phyloP scores from a whole-genome alignment of 2,888 invertebrate species.

The Lasioglossum leucozonium region DNA sequence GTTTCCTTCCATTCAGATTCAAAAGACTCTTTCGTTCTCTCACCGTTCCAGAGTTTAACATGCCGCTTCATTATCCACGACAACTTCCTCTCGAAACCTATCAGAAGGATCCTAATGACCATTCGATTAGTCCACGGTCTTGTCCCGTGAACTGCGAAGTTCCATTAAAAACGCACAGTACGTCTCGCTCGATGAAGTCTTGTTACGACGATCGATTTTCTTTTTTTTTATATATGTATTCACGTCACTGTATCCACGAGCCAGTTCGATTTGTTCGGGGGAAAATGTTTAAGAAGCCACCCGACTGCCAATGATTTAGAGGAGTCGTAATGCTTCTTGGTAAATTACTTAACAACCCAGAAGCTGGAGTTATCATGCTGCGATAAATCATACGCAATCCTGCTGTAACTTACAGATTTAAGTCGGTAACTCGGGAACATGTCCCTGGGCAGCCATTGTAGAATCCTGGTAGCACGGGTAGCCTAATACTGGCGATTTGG shows the following conservation, averaged over 20 bases:
- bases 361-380: not conserved
- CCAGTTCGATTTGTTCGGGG: not conserved
- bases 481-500: not conserved
- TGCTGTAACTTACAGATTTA: not conserved
- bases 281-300: not conserved
- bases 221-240: not conserved
- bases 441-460: slow-evolving; percentile 4
- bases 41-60: not conserved
- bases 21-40: not conserved
- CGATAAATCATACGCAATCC: not conserved
- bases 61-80: not conserved
- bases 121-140: not conserved
- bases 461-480: not conserved
- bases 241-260: not conserved
- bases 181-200: not conserved
- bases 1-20: not conserved
- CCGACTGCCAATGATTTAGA: not conserved
- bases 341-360: not conserved
- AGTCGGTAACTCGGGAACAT: not conserved
- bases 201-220: not conserved
- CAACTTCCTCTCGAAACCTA: not conserved
- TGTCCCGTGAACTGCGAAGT: not conserved
- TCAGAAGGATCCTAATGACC: not conserved
- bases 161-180: not conserved
- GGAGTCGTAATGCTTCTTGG: not conserved